A percentile compares a stretch with the other conserved stretches of the same genome.
These are phyloP conservation scores for Drosophila helvetica DNA, from an alignment of 2,888 invertebrate genomes.

Conservation along the genomic window DNA sequence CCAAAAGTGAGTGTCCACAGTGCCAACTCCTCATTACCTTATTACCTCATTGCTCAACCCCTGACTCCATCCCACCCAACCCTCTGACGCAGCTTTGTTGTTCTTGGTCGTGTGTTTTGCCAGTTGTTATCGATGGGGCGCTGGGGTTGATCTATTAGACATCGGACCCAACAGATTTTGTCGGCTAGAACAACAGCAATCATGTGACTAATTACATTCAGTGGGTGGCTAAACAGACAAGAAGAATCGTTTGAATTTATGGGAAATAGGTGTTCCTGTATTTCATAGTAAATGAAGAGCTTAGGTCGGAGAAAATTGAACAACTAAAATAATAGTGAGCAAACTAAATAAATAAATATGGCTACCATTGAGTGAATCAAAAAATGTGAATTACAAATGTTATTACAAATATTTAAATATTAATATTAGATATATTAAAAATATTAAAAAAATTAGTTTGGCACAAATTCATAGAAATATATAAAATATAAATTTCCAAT, in stretches of 20 bases:
- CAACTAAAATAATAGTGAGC: neutral
- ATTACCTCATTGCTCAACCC: neutral
- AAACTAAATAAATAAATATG: neutral
- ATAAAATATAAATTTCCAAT: too few species aligned
- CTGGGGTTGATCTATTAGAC: neutral
- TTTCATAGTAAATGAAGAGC: neutral
- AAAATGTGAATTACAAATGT: neutral
- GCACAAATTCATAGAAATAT: too few species aligned
- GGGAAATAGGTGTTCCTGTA: neutral
- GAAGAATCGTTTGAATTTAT: neutral
- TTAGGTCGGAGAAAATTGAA: neutral
- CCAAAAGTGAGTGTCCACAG: constrained; percentile 71
- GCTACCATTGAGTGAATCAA: neutral
- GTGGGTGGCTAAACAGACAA: constrained; percentile 13
- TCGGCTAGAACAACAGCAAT: constrained; percentile 9
- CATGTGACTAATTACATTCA: constrained; percentile 17
- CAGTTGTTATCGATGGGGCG: constrained; percentile 18
- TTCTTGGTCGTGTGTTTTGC: constrained; percentile 4
- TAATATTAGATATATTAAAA: too few species aligned
- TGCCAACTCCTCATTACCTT: constrained; percentile 36
- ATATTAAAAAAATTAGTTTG: too few species aligned
- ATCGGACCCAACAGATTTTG: neutral
- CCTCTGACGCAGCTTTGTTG: constrained; percentile 25
- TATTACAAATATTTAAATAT: too few species aligned
- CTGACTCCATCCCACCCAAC: neutral